A percentile compares a stretch with the other conserved stretches of the same genome.
These are phyloP conservation scores for Radopholus similis DNA, from an alignment of 1,140 invertebrate genomes.

Conservation along the genomic window DNA sequence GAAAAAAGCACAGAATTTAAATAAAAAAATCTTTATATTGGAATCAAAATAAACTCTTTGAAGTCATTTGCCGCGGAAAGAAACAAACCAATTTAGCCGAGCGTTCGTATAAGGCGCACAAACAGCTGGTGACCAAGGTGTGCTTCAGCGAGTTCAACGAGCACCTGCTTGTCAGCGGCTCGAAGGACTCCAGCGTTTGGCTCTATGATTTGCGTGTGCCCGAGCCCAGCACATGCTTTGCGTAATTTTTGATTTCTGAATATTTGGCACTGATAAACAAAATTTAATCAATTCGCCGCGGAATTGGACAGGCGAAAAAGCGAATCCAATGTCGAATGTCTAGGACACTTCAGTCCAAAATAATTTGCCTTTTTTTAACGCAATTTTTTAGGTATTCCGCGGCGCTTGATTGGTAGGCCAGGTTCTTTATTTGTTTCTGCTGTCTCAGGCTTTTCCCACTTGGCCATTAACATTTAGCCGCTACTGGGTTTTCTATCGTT, in stretches of 20 bases:
- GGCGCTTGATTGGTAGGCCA: too few species aligned
- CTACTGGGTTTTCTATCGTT: too few species aligned
- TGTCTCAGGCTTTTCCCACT: too few species aligned
- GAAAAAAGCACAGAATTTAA: not conserved
- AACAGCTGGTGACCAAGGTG: slow-evolving; percentile 42
- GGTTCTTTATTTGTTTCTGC: too few species aligned
- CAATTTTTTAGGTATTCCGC: too few species aligned
- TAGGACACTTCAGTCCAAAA: too few species aligned
- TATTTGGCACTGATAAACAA: not conserved
- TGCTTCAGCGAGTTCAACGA: slow-evolving; percentile 46
- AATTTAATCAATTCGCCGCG: slow-evolving; percentile 1
- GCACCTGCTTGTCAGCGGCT: slow-evolving; percentile 40
- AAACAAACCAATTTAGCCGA: slow-evolving; percentile 20
- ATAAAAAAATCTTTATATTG: too few species aligned
- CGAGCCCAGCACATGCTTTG: slow-evolving; percentile 25
- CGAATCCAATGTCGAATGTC: too few species aligned
- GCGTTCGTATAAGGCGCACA: slow-evolving; percentile 33
- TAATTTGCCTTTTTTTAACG: not conserved
- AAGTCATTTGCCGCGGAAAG: too few species aligned
- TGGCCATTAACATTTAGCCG: too few species aligned
- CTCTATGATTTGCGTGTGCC: slow-evolving; percentile 24
- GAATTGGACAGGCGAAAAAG: too few species aligned
- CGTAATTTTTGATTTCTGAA: slow-evolving; percentile 14
- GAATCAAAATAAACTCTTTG: slow-evolving; percentile 18
- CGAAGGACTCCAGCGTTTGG: slow-evolving; percentile 40